phyloP scores from a whole-genome alignment of 2,797 vertebrate species.

The Paguma larvata region DNA sequence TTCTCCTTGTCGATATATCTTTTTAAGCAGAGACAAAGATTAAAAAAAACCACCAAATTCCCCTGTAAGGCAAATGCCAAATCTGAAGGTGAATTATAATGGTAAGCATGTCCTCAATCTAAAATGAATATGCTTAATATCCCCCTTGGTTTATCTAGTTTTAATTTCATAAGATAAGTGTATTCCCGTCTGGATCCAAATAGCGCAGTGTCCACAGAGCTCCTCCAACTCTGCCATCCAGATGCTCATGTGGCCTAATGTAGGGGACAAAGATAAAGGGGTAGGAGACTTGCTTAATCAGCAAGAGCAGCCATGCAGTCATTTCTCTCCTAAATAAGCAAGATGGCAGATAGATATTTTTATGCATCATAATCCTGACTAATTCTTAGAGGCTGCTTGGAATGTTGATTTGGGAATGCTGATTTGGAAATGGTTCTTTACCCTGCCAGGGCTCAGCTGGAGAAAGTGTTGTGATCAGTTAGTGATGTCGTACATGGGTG shows the following conservation, averaged over 20 bases:
- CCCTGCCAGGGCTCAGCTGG: neutral
- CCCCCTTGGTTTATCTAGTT: neutral
- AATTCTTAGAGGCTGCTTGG: neutral
- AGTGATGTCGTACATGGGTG: neutral
- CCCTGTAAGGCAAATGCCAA: neutral
- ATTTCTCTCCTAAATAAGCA: neutral
- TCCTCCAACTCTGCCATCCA: neutral
- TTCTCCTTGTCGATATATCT: neutral
- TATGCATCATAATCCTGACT: neutral
- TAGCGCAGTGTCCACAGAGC: neutral
- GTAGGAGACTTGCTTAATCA: neutral
- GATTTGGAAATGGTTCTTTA: neutral
- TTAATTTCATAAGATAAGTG: neutral
- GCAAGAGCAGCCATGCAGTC: neutral
- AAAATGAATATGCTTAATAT: neutral
- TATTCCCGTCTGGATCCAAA: neutral
- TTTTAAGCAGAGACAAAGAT: slow-evolving; percentile 30
- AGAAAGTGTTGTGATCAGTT: neutral
- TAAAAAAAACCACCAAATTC: neutral
- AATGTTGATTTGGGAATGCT: neutral
- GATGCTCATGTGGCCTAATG: neutral
- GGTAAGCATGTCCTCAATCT: neutral
- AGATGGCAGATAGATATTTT: neutral
- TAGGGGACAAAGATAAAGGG: neutral
- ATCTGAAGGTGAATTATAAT: neutral